phyloP scores from a whole-genome alignment of 2,113 vertebrate species.

The Pseudorasbora parva region DNA sequence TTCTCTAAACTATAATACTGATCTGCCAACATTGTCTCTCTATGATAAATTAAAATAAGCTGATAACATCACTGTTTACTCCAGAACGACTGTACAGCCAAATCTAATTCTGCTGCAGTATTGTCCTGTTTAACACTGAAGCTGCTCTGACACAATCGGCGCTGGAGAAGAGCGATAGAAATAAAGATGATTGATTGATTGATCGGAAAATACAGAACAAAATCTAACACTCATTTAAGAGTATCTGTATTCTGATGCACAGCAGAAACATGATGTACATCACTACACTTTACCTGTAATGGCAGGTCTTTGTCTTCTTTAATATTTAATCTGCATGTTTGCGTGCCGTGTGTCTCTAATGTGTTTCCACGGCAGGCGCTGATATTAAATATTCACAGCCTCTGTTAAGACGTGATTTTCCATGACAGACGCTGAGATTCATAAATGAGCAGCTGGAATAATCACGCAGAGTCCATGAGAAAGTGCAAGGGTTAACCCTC shows the following conservation, averaged over 20 bases:
- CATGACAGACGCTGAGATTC: conserved; percentile 22
- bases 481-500: not conserved
- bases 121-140: no score
- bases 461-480: not conserved
- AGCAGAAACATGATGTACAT: not conserved
- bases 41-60: no score
- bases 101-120: no score
- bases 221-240: not conserved
- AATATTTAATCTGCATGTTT: not conserved
- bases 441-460: conserved; percentile 35
- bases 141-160: no score
- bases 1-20: no score
- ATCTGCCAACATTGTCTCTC: no score
- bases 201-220: no score
- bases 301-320: not conserved
- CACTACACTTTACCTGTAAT: not conserved
- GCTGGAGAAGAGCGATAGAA: no score
- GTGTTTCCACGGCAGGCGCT: not conserved
- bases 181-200: no score
- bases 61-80: no score
- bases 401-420: not conserved
- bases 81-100: no score
- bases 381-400: conserved; percentile 15
- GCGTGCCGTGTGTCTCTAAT: not conserved
- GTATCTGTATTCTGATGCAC: not conserved